phyloP scores from a whole-genome alignment of 2,113 vertebrate genomes.

The Pycnonotus jocosus region DNA sequence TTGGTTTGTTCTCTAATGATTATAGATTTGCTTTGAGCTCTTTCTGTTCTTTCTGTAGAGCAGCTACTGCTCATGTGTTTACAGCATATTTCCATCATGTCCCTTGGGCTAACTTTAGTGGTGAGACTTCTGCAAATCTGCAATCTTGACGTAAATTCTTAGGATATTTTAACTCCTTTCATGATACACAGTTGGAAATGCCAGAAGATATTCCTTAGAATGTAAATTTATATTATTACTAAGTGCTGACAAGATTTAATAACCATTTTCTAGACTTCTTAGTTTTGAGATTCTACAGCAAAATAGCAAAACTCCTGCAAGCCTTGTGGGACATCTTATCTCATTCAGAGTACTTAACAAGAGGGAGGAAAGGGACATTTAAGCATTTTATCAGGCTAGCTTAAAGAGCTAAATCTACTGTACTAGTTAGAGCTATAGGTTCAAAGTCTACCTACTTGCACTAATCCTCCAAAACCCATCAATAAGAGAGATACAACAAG shows the following conservation, averaged over 20 bases:
- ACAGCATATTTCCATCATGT: background rate
- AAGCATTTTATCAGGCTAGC: background rate
- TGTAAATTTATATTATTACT: background rate
- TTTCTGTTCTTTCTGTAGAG: background rate
- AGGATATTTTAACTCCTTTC: background rate
- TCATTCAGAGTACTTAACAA: background rate
- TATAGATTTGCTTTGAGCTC: background rate
- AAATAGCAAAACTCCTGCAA: background rate
- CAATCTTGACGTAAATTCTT: background rate
- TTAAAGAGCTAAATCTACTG: background rate
- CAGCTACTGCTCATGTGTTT: background rate
- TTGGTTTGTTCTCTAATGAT: background rate
- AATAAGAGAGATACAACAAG: background rate
- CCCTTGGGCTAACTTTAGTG: background rate
- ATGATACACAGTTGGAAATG: background rate
- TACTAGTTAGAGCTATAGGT: background rate
- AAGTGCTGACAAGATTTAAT: background rate
- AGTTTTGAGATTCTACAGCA: background rate
- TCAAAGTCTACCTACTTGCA: background rate
- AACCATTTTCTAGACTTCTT: background rate
- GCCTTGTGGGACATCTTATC: background rate
- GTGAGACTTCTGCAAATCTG: background rate
- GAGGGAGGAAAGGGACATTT: background rate
- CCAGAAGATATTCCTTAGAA: background rate
- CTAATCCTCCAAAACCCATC: background rate